phyloP scores from a whole-genome alignment of 2,113 vertebrate genomes.

The Cygnus buccinator region DNA sequence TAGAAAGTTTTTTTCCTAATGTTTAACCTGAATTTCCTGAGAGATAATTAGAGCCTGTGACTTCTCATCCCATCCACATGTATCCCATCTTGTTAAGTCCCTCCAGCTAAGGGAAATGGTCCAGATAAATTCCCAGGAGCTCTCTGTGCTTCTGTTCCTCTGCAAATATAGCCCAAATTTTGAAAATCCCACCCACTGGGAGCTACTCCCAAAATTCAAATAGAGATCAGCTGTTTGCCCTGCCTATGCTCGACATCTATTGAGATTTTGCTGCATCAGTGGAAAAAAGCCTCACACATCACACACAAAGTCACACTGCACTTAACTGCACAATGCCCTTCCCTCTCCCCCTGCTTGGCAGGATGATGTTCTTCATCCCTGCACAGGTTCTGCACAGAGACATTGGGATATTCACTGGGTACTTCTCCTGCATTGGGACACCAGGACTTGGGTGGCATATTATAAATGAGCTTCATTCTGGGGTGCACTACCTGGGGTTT shows the following conservation, averaged over 20 bases:
- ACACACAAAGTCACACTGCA: not conserved
- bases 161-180: not conserved
- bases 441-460: not conserved
- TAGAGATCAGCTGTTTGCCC: not conserved
- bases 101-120: not conserved
- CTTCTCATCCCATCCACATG: not conserved
- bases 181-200: not conserved
- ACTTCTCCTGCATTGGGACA: not conserved
- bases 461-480: not conserved
- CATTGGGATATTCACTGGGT: not conserved
- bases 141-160: not conserved
- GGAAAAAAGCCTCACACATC: not conserved
- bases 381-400: not conserved
- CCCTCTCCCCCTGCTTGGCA: not conserved
- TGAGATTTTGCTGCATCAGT: not conserved
- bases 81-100: not conserved
- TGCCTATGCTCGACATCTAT: not conserved
- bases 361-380: not conserved
- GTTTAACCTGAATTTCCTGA: conserved; percentile 18
- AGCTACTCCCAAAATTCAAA: not conserved
- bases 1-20: not conserved
- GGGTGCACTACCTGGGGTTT: not conserved
- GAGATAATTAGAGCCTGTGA: not conserved
- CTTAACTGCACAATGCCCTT: not conserved
- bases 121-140: not conserved